Percentiles rank a stretch among this genome's conserved stretches.
Conservation (phyloP, 2,113 vertebrate species). For the Hoplias malabaricus region DNA sequence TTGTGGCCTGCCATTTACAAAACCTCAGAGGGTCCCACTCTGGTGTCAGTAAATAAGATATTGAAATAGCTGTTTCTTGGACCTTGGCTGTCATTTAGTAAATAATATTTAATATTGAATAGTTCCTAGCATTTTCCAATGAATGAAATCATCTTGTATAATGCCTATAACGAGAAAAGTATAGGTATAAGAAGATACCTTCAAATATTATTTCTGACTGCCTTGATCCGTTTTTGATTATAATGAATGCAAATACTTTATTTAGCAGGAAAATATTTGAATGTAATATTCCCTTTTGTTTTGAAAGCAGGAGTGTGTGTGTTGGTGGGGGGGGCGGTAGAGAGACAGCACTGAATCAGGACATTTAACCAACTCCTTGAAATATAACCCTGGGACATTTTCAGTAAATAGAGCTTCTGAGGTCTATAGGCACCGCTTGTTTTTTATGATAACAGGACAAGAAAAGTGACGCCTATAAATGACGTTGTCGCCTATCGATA, state of each 20-base stretch:
- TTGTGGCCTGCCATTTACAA: not conserved
- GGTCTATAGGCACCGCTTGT: not conserved
- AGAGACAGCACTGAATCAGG: not conserved
- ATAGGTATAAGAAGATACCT: too few species aligned
- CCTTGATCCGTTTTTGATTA: too few species aligned
- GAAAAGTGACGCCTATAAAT: slow-evolving; percentile 12
- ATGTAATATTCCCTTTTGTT: not conserved
- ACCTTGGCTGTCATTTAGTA: not conserved
- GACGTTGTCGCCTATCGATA: slow-evolving; percentile 63
- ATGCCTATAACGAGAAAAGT: too few species aligned
- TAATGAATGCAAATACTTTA: too few species aligned
- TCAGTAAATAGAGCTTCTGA: not conserved
- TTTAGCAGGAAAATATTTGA: not conserved
- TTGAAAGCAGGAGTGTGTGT: too few species aligned
- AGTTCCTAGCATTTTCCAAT: not conserved
- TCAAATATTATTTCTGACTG: too few species aligned
- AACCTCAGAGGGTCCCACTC: not conserved
- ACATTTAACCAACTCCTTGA: not conserved
- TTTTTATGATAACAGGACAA: not conserved
- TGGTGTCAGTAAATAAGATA: not conserved
- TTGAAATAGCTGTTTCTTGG: not conserved
- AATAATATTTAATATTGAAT: not conserved
- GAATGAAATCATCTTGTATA: too few species aligned
- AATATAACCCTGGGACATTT: not conserved
- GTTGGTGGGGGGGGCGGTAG: not conserved